These are phyloP conservation scores for Cyanistes caeruleus DNA, from an alignment of 2,113 vertebrate species.

Conservation along the genomic window DNA sequence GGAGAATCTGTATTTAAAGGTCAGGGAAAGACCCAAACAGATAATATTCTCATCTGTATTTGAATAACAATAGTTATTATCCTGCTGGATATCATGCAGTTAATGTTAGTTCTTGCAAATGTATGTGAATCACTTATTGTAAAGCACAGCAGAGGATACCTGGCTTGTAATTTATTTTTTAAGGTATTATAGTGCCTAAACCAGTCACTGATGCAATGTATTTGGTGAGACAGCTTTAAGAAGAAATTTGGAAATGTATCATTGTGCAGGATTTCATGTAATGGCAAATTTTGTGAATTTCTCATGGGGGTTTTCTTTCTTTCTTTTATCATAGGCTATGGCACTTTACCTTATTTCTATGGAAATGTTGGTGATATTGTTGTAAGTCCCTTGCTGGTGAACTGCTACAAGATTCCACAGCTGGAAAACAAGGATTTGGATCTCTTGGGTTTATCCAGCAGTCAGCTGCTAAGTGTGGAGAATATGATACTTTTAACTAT, in stretches of 20 bases:
- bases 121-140: not conserved
- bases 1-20: not conserved
- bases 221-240: not conserved
- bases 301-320: not conserved
- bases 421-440: slow-evolving; percentile 87
- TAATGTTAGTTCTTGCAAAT: not conserved
- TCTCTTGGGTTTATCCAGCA: slow-evolving; percentile 83
- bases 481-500: slow-evolving; percentile 94
- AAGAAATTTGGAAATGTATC: not conserved
- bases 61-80: not conserved
- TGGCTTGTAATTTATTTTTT: not conserved
- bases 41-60: not conserved
- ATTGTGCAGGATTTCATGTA: not conserved
- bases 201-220: not conserved
- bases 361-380: slow-evolving; percentile 96
- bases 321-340: slow-evolving; percentile 83
- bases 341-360: slow-evolving; percentile 98
- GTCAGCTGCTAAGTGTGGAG: slow-evolving; percentile 89
- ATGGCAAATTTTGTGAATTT: not conserved
- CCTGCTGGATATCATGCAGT: not conserved
- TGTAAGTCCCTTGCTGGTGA: slow-evolving; percentile 95
- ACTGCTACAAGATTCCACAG: slow-evolving; percentile 92
- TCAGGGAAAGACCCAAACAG: not conserved
- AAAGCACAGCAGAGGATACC: not conserved
- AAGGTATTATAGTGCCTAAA: not conserved